These are phyloP conservation scores for Mixornis gularis DNA, from an alignment of 2,113 vertebrate species.

Conservation along the genomic window DNA sequence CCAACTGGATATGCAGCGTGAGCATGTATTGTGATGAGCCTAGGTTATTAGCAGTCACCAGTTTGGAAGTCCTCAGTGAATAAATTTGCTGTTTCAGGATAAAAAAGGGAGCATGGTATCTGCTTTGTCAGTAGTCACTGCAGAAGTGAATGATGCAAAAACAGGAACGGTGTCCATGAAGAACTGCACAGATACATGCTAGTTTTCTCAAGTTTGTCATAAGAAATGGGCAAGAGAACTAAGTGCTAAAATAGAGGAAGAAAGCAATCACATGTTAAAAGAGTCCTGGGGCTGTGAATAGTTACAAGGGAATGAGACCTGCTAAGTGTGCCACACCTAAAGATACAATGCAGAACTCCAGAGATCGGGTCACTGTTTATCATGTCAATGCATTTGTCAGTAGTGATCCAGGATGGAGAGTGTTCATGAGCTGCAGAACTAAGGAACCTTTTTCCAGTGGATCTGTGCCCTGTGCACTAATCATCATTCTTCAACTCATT, in stretches of 20 bases:
- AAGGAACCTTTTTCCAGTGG: background rate
- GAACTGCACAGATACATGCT: background rate
- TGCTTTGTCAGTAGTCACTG: conserved; percentile 20
- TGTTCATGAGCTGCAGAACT: background rate
- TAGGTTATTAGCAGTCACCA: conserved; percentile 17
- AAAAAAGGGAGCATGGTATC: background rate
- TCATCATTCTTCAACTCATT: background rate
- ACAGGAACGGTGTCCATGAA: background rate
- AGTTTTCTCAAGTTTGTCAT: background rate
- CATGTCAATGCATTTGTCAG: background rate
- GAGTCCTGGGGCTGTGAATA: background rate
- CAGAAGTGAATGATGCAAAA: background rate
- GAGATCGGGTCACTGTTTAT: background rate
- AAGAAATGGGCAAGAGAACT: background rate
- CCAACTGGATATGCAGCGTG: background rate
- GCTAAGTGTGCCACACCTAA: background rate
- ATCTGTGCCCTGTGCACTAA: background rate
- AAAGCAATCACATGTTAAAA: background rate
- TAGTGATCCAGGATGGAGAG: background rate
- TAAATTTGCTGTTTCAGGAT: conserved; percentile 45
- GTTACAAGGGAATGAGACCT: background rate
- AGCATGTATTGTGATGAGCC: conserved; percentile 16
- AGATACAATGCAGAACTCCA: background rate
- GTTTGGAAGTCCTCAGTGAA: conserved; percentile 11
- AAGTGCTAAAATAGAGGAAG: background rate